Evolutionary conservation across 2,113 vertebrate species (phyloP).

Genomic region (Butorides virescens): DNA sequence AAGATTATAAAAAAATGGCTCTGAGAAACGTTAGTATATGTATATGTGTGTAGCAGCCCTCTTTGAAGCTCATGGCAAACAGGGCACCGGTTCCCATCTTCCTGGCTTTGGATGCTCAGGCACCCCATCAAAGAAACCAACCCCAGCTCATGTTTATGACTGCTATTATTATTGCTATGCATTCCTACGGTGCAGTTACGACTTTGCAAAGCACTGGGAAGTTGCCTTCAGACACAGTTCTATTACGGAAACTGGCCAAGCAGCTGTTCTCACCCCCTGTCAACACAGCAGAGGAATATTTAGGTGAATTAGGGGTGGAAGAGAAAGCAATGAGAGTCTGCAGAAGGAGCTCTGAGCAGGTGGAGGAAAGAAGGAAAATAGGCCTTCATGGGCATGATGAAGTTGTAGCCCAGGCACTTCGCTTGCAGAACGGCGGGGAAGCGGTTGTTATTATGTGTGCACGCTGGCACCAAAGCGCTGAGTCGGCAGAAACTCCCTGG

Average conservation of each 20-base stretch:
- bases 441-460: neutral
- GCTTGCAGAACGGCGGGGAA: accelerated
- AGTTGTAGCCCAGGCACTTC: neutral
- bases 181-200: accelerated
- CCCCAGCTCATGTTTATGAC: neutral
- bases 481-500: conserved; percentile 25
- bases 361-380: neutral
- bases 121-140: neutral
- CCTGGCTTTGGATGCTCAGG: neutral
- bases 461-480: neutral
- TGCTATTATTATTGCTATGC: neutral
- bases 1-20: neutral
- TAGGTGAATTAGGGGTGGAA: neutral
- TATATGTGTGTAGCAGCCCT: neutral
- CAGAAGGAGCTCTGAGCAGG: neutral
- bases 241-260: neutral
- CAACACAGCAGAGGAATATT: neutral
- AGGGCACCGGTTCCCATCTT: accelerated
- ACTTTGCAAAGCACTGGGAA: neutral
- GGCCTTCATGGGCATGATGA: neutral
- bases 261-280: conserved; percentile 12
- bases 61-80: neutral
- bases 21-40: neutral
- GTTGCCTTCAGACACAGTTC: neutral
- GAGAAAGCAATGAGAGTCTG: neutral